A percentile compares a stretch with the other conserved stretches of the same genome.
Conservation (phyloP, 2,888 invertebrate genomes). For the Catocala sponsa region DNA sequence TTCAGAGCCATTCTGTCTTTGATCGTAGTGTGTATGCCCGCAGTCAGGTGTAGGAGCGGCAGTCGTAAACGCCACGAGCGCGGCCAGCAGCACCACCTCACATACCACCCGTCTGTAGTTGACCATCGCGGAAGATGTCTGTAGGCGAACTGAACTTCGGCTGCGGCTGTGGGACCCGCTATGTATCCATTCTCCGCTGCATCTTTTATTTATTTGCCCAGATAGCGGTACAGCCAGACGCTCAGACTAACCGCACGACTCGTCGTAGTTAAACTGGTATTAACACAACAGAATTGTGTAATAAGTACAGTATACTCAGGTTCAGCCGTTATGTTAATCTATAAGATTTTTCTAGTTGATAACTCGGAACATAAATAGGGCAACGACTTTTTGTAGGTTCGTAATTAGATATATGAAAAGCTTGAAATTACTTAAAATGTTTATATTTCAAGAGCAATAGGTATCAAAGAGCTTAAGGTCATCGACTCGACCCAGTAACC, state of each 20-base stretch:
- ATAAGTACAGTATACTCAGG: slow-evolving; percentile 58
- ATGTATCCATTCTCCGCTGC: slow-evolving; percentile 79
- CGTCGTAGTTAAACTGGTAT: slow-evolving; percentile 78
- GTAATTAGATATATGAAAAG: neutral
- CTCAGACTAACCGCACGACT: slow-evolving; percentile 67
- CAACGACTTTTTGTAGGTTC: neutral
- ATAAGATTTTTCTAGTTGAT: neutral
- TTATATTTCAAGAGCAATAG: slow-evolving; percentile 28
- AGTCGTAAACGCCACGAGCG: slow-evolving; percentile 47
- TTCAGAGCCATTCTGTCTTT: slow-evolving; percentile 93
- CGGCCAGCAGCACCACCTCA: slow-evolving; percentile 68
- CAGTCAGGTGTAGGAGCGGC: slow-evolving; percentile 67
- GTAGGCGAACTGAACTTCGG: slow-evolving; percentile 71
- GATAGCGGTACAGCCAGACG: slow-evolving; percentile 83
- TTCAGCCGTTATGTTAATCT: slow-evolving; percentile 33
- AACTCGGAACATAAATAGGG: slow-evolving; percentile 1
- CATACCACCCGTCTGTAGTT: slow-evolving; percentile 82
- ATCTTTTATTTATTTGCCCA: slow-evolving; percentile 86
- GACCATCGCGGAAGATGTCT: slow-evolving; percentile 79
- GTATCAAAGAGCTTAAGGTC: slow-evolving; percentile 19
- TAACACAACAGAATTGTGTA: slow-evolving; percentile 67
- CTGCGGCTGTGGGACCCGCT: slow-evolving; percentile 71
- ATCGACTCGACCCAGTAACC: slow-evolving; percentile 43
- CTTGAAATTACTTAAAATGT: neutral
- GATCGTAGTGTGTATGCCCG: slow-evolving; percentile 86